Conservation (phyloP, 2,888 invertebrate genomes). For the Bibio marci region DNA sequence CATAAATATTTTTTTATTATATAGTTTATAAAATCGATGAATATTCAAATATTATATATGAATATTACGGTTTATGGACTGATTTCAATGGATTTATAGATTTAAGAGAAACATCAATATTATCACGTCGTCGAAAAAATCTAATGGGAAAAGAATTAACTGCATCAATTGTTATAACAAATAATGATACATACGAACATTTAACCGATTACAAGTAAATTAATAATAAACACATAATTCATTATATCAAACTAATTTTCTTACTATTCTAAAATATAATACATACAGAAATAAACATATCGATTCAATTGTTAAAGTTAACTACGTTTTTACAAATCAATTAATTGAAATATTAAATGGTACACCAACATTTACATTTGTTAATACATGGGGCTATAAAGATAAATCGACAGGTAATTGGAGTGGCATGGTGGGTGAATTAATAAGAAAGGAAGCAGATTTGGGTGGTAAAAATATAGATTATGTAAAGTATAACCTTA, state of each 20-base stretch:
- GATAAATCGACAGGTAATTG: constrained; percentile 34
- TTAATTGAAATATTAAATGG: constrained; percentile 39
- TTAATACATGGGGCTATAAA: constrained; percentile 43
- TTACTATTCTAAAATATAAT: too few species aligned
- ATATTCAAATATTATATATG: not conserved
- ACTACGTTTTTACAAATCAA: constrained; percentile 39
- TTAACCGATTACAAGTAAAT: constrained; percentile 39
- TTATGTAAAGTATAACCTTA: too few species aligned
- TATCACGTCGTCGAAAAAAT: constrained; percentile 26
- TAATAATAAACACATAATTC: too few species aligned
- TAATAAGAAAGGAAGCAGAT: constrained; percentile 38
- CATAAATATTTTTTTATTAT: not conserved
- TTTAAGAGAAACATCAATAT: not conserved
- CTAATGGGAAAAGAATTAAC: constrained; percentile 31
- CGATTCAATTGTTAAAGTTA: constrained; percentile 37
- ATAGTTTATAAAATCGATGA: not conserved
- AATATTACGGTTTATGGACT: not conserved
- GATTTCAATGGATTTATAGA: not conserved
- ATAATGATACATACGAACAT: constrained; percentile 40
- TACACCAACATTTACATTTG: constrained; percentile 33
- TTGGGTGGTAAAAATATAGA: constrained; percentile 38
- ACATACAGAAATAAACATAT: too few species aligned
- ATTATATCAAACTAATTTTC: too few species aligned
- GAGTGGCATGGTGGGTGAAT: constrained; percentile 48
- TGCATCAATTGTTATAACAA: constrained; percentile 40